Conservation (phyloP, 1,140 invertebrate species). For the Lordiphosa collinella region DNA sequence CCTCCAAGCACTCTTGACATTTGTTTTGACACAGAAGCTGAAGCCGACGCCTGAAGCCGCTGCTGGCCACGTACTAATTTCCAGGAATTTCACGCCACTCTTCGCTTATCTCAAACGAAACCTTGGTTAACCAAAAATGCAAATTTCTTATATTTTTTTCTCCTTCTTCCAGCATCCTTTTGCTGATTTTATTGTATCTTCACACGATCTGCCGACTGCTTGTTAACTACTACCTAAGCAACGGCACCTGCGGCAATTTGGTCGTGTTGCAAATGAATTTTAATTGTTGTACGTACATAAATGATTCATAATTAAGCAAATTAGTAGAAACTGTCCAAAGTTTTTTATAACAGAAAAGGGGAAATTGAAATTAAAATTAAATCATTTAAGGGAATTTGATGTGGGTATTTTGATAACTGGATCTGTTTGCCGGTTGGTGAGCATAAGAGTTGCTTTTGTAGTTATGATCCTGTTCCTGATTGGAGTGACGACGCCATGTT, state of each 20-base stretch:
- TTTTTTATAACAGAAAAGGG: too few relatives aligned
- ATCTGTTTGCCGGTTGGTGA: too few relatives aligned
- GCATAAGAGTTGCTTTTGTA: too few relatives aligned
- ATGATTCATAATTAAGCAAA: neutral
- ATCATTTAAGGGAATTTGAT: too few relatives aligned
- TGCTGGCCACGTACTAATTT: conserved; percentile 44
- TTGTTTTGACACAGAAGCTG: conserved; percentile 59
- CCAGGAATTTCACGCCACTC: conserved; percentile 67
- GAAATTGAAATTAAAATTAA: too few relatives aligned
- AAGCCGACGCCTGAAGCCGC: conserved; percentile 23
- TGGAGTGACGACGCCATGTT: too few relatives aligned
- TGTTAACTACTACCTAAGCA: conserved; percentile 54
- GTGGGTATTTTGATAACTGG: too few relatives aligned
- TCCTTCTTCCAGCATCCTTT: neutral
- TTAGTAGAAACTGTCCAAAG: too few relatives aligned
- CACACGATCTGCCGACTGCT: conserved; percentile 67
- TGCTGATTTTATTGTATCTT: conserved; percentile 48
- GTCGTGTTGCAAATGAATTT: conserved; percentile 70
- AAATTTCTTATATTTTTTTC: conserved; percentile 15
- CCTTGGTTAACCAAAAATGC: conserved; percentile 14
- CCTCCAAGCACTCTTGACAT: conserved; percentile 36
- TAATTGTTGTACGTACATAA: conserved; percentile 47
- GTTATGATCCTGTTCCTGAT: too few relatives aligned
- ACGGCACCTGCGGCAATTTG: conserved; percentile 34
- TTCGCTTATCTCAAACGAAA: conserved; percentile 28